These are phyloP conservation scores for Brachionus asplanchnoidis DNA, from an alignment of 1,140 invertebrate species.

Conservation along the genomic window DNA sequence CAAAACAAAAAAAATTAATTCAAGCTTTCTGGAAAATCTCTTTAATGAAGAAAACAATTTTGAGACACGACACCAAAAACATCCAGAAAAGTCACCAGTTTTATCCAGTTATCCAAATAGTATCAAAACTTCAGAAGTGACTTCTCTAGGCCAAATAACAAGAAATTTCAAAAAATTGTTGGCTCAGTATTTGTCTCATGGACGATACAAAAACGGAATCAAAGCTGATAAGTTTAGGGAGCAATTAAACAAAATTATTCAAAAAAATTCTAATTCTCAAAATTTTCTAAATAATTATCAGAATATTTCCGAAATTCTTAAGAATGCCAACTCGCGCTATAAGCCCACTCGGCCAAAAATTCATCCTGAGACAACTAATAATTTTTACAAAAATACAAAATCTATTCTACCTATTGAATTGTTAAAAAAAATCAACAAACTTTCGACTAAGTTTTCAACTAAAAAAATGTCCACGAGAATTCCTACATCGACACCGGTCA, in stretches of 20 bases:
- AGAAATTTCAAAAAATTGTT: conserved; percentile 10
- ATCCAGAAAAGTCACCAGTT: background rate
- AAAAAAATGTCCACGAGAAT: background rate
- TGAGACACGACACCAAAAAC: background rate
- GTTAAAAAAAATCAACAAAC: conserved; percentile 1
- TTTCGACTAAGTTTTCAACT: conserved; percentile 5
- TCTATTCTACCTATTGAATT: background rate
- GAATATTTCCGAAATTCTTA: background rate
- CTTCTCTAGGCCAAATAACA: background rate
- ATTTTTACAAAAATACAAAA: background rate
- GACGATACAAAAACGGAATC: background rate
- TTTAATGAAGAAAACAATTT: background rate
- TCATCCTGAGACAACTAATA: background rate
- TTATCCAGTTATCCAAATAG: background rate
- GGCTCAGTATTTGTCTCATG: background rate
- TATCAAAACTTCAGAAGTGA: background rate
- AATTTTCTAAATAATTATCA: background rate
- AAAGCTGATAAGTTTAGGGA: background rate
- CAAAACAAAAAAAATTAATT: background rate
- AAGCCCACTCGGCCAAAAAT: background rate
- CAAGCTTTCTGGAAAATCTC: background rate
- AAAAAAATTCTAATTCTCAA: background rate
- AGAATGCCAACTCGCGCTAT: background rate
- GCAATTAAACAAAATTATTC: background rate
- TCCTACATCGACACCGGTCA: background rate